Evolutionary conservation across 2,113 vertebrate species (phyloP).

Genomic region (Oxyura jamaicensis): DNA sequence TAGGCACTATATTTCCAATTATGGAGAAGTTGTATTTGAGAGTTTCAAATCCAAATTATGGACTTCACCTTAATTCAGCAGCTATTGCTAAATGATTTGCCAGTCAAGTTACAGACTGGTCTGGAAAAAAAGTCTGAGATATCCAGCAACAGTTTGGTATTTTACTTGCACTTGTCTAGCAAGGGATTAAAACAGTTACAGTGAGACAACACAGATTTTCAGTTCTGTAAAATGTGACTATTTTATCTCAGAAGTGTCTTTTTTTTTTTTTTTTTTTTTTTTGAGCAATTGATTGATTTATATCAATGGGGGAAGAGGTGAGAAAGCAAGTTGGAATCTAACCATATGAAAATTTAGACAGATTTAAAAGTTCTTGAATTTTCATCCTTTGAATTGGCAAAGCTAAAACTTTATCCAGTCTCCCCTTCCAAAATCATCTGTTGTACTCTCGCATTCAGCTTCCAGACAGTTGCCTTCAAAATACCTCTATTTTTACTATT

Average conservation of each 20-base stretch:
- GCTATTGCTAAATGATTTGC: neutral
- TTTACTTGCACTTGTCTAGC: neutral
- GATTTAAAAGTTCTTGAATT: neutral
- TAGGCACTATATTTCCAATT: conserved; percentile 47
- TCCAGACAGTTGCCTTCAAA: neutral
- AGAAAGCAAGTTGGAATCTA: neutral
- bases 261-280: neutral
- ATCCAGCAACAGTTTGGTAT: neutral
- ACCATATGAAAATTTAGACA: neutral
- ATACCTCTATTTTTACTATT: neutral
- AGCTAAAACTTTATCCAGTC: neutral
- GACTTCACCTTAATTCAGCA: conserved; percentile 28
- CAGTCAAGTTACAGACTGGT: neutral
- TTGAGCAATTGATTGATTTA: neutral
- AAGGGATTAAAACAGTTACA: neutral
- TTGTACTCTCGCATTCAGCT: neutral
- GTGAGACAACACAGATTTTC: neutral
- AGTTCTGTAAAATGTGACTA: neutral
- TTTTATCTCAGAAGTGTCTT: neutral
- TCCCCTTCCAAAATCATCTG: neutral
- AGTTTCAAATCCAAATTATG: neutral
- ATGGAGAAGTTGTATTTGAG: conserved; percentile 26
- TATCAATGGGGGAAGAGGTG: neutral
- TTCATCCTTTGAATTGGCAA: neutral
- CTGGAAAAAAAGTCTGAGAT: neutral